phyloP scores from a whole-genome alignment of 2,113 vertebrate species.

The Marmota flaviventris region DNA sequence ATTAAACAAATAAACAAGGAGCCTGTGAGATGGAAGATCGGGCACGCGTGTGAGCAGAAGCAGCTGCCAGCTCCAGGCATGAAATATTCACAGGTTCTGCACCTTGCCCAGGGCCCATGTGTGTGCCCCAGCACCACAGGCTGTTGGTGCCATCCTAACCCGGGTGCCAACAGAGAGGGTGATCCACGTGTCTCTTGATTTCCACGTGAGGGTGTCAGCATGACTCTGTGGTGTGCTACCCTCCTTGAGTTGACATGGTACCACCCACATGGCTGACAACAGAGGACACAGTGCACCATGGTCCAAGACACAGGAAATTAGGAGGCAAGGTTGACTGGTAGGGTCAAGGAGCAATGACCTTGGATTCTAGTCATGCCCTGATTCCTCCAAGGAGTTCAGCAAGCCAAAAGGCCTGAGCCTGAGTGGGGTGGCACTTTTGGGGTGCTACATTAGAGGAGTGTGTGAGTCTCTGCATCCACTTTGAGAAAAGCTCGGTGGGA shows the following conservation, averaged over 20 bases:
- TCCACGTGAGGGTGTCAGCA: not conserved
- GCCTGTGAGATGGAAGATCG: conserved; percentile 75
- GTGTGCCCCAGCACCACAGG: not conserved
- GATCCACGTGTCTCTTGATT: not conserved
- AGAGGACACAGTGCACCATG: fast-evolving
- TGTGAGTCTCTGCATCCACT: not conserved
- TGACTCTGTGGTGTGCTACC: not conserved
- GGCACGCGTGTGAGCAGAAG: conserved; percentile 76
- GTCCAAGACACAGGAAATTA: not conserved
- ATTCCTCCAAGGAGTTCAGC: not conserved
- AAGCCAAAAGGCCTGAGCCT: not conserved
- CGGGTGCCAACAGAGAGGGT: not conserved
- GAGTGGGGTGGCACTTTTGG: not conserved
- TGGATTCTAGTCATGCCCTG: not conserved
- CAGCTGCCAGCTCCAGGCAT: conserved; percentile 78
- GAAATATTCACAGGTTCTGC: conserved; percentile 85
- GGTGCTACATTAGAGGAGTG: not conserved
- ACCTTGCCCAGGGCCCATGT: conserved; percentile 38
- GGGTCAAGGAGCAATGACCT: not conserved
- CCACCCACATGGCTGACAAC: not conserved
- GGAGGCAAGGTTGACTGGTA: not conserved
- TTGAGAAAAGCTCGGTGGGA: not conserved
- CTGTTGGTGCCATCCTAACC: not conserved
- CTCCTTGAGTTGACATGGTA: not conserved
- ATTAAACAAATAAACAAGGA: conserved; percentile 91